Evolutionary conservation across 1,140 invertebrate species (phyloP).

Genomic region (Saxidomus purpurata): DNA sequence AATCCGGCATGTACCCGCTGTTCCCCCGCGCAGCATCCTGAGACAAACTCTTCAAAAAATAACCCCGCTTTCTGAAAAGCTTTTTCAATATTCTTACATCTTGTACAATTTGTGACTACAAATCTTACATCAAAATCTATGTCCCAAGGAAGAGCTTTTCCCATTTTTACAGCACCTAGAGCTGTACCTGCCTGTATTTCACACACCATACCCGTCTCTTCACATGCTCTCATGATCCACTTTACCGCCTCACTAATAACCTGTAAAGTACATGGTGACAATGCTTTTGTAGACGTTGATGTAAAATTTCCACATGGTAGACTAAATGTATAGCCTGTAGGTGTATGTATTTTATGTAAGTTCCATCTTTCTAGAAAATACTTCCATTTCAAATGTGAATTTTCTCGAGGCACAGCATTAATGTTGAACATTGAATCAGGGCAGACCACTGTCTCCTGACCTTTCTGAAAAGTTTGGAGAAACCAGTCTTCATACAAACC

Average conservation of each 20-base stretch:
- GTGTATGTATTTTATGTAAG: conserved; percentile 9
- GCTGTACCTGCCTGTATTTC: conserved; percentile 80
- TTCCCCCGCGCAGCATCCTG: conserved; percentile 68
- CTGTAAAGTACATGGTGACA: conserved; percentile 58
- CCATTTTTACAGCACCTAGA: conserved; percentile 80
- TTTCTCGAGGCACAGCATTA: background rate
- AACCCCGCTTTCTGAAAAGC: conserved; percentile 67
- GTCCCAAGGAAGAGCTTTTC: conserved; percentile 80
- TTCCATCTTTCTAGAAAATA: background rate
- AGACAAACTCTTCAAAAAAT: conserved; percentile 36
- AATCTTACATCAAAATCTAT: conserved; percentile 78
- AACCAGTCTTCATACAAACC: conserved; percentile 81
- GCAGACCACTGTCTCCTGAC: conserved; percentile 73
- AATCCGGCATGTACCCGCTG: background rate
- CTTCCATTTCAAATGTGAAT: background rate
- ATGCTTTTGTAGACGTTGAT: background rate
- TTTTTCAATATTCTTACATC: conserved; percentile 46
- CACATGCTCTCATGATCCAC: conserved; percentile 64
- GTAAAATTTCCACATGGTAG: background rate
- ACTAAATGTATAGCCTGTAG: background rate
- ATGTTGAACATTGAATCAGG: conserved; percentile 81
- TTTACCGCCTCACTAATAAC: conserved; percentile 55
- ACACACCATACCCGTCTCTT: conserved; percentile 66
- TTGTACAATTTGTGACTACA: conserved; percentile 63
- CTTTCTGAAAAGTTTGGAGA: conserved; percentile 68